phyloP scores from a whole-genome alignment of 2,113 vertebrate species.

The Bos indicus region DNA sequence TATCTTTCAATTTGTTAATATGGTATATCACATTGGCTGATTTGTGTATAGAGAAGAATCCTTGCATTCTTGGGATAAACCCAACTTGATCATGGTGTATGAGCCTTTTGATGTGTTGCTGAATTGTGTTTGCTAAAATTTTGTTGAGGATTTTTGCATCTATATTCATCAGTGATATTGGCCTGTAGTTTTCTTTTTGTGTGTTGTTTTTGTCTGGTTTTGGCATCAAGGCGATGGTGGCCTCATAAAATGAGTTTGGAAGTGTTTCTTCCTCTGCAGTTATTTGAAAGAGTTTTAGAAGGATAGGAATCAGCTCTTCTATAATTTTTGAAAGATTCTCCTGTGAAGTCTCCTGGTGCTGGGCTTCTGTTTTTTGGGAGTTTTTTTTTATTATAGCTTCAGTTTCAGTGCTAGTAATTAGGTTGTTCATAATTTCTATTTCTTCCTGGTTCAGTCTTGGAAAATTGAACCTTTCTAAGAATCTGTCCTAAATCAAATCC shows the following conservation, averaged over 20 bases:
- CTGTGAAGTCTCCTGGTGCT: background rate
- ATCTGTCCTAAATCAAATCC: background rate
- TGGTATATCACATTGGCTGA: background rate
- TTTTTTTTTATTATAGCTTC: background rate
- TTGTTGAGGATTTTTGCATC: background rate
- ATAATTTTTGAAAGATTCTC: background rate
- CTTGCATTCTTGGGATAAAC: background rate
- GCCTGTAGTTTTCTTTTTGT: background rate
- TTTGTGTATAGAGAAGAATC: background rate
- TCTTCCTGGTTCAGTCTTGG: background rate
- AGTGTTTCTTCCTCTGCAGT: background rate
- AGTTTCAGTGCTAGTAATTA: background rate
- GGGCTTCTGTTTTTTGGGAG: background rate
- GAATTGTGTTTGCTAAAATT: background rate
- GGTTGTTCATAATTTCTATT: background rate
- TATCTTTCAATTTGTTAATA: background rate
- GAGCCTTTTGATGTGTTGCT: background rate
- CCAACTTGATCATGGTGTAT: background rate
- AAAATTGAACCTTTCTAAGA: background rate
- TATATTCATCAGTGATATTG: background rate
- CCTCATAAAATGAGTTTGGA: background rate
- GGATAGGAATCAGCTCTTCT: background rate
- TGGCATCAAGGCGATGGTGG: background rate
- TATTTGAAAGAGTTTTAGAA: background rate
- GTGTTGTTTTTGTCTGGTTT: background rate